Base-by-base conservation (phyloP, 2,888 invertebrate species). In the Physocephala rufipes region DNA sequence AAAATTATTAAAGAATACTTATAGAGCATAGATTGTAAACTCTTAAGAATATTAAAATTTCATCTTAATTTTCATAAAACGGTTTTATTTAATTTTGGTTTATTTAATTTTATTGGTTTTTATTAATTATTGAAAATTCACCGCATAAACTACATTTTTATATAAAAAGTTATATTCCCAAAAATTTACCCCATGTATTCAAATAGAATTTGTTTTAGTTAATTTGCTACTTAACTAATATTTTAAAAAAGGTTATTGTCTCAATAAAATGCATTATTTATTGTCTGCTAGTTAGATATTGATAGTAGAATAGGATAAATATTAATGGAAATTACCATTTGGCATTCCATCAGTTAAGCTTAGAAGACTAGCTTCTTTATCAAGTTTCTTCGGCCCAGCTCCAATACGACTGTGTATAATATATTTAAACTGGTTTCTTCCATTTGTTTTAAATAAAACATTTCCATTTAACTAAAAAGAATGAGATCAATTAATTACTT, bases 361-460 rank as follows among this genome's bases (percentile, higher is more conserved):
- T 61, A 91, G 77, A 19, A 91, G 85, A 82, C 90, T 89, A 71
- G 87, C 81, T 0, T 83, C 79, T 72, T 87, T 85, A 13, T 73
- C 67, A 9, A 85, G 68, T 73, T 79, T 78, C 77, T 87, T 87
- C 12, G 96, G 95, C 0, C 96, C 96, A 71, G 90, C 89, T 2
- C 96, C 96, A 71, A 95, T 89, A 87, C 90, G 90, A 0, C 96
- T 96, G 79, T 92, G 89, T 77, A 96, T 95, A 4, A 95, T 88
- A 86, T 95, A 95, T 81, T 94, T 93, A 15, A 96, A 85, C 63
- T 89, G 82, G 80, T 92, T 92, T 24, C 79, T 79, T 0, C 78
- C 76, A 67, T 81, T 73, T 5, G 78, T 68, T 2, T 75, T 76
- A 0, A 76, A 74, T 19, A 70, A 68, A 1, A 64, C 70, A 26